Evolutionary conservation across 2,113 vertebrate genomes (phyloP).

Genomic region (Gallinago undulata): DNA sequence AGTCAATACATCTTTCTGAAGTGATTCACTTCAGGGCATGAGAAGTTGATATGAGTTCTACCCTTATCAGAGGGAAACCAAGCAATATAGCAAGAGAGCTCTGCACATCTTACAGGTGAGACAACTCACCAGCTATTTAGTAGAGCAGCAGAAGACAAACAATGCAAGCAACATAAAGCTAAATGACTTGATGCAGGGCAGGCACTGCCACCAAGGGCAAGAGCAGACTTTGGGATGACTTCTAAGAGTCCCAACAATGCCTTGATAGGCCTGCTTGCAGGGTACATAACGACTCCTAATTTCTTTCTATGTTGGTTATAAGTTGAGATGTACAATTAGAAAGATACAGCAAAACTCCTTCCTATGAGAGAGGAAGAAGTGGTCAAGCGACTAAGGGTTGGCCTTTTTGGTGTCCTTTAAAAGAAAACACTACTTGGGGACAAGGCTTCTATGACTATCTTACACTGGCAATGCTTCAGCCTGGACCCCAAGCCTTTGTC

Average conservation of each 20-base stretch:
- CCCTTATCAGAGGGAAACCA: background rate
- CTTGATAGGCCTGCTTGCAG: background rate
- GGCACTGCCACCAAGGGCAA: background rate
- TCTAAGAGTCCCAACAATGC: background rate
- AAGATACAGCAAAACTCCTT: background rate
- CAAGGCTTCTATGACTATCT: background rate
- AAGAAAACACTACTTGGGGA: background rate
- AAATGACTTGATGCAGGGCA: background rate
- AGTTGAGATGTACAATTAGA: background rate
- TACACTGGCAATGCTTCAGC: background rate
- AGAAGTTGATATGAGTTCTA: background rate
- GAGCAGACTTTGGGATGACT: background rate
- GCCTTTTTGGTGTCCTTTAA: background rate
- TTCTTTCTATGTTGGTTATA: background rate
- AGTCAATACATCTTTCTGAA: background rate
- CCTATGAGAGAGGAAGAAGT: fast-evolving
- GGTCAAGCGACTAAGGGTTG: too few species aligned
- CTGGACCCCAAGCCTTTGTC: background rate
- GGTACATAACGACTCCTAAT: background rate
- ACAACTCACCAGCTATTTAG: background rate
- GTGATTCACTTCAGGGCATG: background rate
- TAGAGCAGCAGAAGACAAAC: background rate
- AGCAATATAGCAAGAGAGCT: background rate
- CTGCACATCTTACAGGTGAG: background rate
- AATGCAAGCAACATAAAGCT: background rate